phyloP scores from a whole-genome alignment of 2,113 vertebrate species.

The Picathartes gymnocephalus region DNA sequence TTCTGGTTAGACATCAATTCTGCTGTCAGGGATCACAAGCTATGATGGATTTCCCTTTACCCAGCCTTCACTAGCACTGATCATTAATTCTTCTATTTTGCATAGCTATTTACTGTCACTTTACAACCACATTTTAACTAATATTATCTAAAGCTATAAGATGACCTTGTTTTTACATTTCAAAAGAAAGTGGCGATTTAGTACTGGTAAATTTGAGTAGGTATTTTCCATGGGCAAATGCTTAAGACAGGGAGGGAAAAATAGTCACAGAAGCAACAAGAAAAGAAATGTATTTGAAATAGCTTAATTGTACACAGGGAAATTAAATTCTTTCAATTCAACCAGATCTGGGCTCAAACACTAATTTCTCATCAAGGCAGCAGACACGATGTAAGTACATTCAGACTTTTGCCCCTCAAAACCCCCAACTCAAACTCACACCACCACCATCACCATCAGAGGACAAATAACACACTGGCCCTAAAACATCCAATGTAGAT shows the following conservation, averaged over 20 bases:
- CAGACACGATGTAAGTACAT: background rate
- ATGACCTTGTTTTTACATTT: background rate
- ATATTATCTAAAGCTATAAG: background rate
- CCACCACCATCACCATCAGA: background rate
- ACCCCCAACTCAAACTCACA: background rate
- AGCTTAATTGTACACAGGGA: background rate
- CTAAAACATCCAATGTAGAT: background rate
- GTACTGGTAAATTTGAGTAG: background rate
- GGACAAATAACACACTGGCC: background rate
- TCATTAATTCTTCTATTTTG: background rate
- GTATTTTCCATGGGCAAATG: background rate
- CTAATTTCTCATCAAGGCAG: background rate
- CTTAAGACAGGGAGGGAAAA: background rate
- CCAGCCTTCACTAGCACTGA: background rate
- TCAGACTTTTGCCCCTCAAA: background rate
- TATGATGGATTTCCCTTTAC: background rate
- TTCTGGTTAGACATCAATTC: background rate
- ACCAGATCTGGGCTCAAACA: background rate
- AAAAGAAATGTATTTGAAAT: background rate
- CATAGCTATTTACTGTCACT: background rate
- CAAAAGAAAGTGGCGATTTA: background rate
- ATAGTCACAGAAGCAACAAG: background rate
- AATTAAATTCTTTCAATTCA: background rate
- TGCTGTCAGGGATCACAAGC: background rate
- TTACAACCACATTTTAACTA: background rate